Percentiles rank a stretch among this genome's conserved stretches.
These are phyloP conservation scores for Cephalopachus bancanus DNA, from an alignment of 2,797 vertebrate genomes.

Conservation along the genomic window DNA sequence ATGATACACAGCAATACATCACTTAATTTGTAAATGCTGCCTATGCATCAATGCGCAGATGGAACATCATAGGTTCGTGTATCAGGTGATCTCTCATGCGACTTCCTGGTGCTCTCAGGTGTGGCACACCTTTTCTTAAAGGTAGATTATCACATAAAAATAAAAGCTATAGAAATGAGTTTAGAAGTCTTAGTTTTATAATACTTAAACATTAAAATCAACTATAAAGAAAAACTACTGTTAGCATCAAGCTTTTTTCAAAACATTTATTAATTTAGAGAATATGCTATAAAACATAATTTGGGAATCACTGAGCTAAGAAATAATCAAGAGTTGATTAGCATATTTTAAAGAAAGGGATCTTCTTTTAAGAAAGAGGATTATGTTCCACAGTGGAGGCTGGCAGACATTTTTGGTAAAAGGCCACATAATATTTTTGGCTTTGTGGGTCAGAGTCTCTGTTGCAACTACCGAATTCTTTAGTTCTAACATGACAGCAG, in stretches of 20 bases:
- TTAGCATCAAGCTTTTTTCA: slow-evolving; percentile 61
- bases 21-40: slow-evolving; percentile 77
- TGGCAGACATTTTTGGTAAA: slow-evolving; percentile 57
- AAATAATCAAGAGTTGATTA: slow-evolving; percentile 52
- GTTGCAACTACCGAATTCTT: slow-evolving; percentile 35
- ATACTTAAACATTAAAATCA: slow-evolving; percentile 72
- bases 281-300: slow-evolving; percentile 55
- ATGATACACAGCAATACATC: slow-evolving; percentile 64
- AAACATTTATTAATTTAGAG: slow-evolving; percentile 52
- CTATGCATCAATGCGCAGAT: slow-evolving; percentile 73
- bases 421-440: neutral
- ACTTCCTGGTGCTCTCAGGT: slow-evolving; percentile 80
- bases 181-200: slow-evolving; percentile 73
- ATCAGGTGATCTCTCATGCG: slow-evolving; percentile 77
- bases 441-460: slow-evolving; percentile 5
- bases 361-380: slow-evolving; percentile 30
- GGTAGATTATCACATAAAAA: slow-evolving; percentile 83
- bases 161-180: slow-evolving; percentile 81
- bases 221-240: slow-evolving; percentile 61
- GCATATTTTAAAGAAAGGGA: slow-evolving; percentile 52
- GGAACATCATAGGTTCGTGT: slow-evolving; percentile 76
- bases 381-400: neutral
- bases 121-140: slow-evolving; percentile 81
- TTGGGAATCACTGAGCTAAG: neutral
- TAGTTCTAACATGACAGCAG: slow-evolving; percentile 15